A percentile compares a stretch with the other conserved stretches of the same genome.
Evolutionary conservation across 2,797 vertebrate genomes (phyloP).

Genomic region (Australoheros facetus): DNA sequence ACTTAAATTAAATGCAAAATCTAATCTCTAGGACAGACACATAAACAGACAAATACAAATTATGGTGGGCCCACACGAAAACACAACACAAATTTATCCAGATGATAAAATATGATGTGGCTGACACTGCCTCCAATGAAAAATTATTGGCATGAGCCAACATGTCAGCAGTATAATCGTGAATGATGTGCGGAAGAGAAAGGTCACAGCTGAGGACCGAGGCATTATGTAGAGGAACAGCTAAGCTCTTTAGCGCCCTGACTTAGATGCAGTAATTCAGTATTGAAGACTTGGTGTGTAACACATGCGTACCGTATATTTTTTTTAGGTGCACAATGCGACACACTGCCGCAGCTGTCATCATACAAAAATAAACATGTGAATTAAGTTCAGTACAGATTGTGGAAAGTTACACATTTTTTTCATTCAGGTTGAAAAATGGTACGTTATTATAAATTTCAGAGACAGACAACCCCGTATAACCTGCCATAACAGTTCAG

Average conservation of each 20-base stretch:
- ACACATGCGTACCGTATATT: constrained; percentile 16
- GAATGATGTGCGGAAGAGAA: constrained; percentile 73
- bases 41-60: constrained; percentile 73
- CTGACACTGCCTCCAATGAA: constrained; percentile 75
- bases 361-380: constrained; percentile 26
- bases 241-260: constrained; percentile 71
- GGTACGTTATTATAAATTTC: constrained; percentile 21
- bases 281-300: constrained; percentile 44
- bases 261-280: constrained; percentile 67
- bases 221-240: constrained; percentile 70
- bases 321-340: constrained; percentile 27
- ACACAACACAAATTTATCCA: constrained; percentile 74
- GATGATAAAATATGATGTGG: constrained; percentile 78
- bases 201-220: constrained; percentile 76
- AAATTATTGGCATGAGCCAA: constrained; percentile 80
- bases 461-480: constrained; percentile 25
- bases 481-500: constrained; percentile 39
- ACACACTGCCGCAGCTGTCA: constrained; percentile 33
- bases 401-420: constrained; percentile 25
- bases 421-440: constrained; percentile 39
- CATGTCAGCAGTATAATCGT: constrained; percentile 77
- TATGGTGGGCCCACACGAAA: constrained; percentile 66
- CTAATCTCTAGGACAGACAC: constrained; percentile 61
- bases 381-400: constrained; percentile 18
- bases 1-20: constrained; percentile 64